A percentile compares a stretch with the other conserved stretches of the same genome.
Evolutionary conservation across 2,113 vertebrate species (phyloP).

Genomic region (Meleagris gallopavo): DNA sequence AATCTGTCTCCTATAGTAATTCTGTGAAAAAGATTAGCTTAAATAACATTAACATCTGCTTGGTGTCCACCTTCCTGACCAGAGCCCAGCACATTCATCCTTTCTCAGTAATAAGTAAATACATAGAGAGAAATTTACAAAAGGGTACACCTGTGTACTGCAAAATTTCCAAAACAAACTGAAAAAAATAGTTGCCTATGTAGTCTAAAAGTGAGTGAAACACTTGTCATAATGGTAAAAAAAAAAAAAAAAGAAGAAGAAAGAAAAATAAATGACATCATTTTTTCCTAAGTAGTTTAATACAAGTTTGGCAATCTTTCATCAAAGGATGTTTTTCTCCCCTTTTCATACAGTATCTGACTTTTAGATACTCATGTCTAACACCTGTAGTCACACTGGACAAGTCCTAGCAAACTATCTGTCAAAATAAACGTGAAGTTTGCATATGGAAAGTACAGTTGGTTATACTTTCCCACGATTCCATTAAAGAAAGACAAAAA

Average conservation of each 20-base stretch:
- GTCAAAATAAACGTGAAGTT: constrained; percentile 54
- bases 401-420: constrained; percentile 69
- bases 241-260: constrained; percentile 12
- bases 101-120: neutral
- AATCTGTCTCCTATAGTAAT: neutral
- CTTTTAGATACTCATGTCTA: constrained; percentile 38
- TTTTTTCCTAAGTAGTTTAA: constrained; percentile 29
- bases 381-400: constrained; percentile 66
- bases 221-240: neutral
- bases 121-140: neutral
- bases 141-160: neutral
- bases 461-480: constrained; percentile 61
- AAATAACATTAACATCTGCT: neutral
- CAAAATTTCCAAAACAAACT: neutral
- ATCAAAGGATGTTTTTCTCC: constrained; percentile 29
- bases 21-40: neutral
- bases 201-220: neutral
- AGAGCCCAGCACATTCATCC: neutral
- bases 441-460: constrained; percentile 47
- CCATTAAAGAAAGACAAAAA: constrained; percentile 25
- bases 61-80: neutral
- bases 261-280: constrained; percentile 25
- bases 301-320: constrained; percentile 41
- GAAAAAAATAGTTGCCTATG: neutral
- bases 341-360: constrained; percentile 28